Evolutionary conservation across 2,888 invertebrate genomes (phyloP).

Genomic region (Malthinus flaveolus): DNA sequence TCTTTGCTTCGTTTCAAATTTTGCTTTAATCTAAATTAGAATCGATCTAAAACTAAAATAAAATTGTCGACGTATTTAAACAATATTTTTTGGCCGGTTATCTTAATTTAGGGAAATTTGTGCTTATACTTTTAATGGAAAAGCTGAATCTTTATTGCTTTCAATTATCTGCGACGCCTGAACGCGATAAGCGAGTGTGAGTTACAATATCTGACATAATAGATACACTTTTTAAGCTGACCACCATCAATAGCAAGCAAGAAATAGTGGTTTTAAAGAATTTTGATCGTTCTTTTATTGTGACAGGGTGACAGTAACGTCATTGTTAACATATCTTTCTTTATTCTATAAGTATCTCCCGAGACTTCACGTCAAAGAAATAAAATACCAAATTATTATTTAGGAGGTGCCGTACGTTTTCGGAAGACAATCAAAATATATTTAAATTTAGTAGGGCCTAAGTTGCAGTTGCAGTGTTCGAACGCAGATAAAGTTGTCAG

Average conservation of each 20-base stretch:
- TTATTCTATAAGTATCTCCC: too few species aligned
- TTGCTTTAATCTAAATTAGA: constrained; percentile 1
- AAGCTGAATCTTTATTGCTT: constrained; percentile 5
- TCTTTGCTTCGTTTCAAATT: constrained; percentile 3
- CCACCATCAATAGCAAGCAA: constrained; percentile 26
- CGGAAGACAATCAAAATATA: too few species aligned
- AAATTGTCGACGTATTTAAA: background rate
- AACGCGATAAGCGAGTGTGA: constrained; percentile 4
- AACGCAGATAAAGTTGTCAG: too few species aligned
- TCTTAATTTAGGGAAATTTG: background rate
- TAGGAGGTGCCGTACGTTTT: too few species aligned
- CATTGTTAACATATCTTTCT: too few species aligned
- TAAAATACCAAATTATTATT: too few species aligned
- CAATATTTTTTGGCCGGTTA: background rate
- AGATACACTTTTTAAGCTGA: constrained; percentile 27
- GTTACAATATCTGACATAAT: constrained; percentile 25
- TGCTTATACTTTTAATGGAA: background rate
- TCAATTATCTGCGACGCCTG: constrained; percentile 9
- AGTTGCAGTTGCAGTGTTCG: too few species aligned
- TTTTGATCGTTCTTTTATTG: too few species aligned
- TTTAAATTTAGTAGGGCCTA: too few species aligned
- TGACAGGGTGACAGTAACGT: too few species aligned
- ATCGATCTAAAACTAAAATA: background rate
- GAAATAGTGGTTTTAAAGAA: too few species aligned
- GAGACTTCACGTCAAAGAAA: too few species aligned